A percentile compares a stretch with the other conserved stretches of the same genome.
phyloP scores from a whole-genome alignment of 2,797 vertebrate species.

The Oreochromis mossambicus region DNA sequence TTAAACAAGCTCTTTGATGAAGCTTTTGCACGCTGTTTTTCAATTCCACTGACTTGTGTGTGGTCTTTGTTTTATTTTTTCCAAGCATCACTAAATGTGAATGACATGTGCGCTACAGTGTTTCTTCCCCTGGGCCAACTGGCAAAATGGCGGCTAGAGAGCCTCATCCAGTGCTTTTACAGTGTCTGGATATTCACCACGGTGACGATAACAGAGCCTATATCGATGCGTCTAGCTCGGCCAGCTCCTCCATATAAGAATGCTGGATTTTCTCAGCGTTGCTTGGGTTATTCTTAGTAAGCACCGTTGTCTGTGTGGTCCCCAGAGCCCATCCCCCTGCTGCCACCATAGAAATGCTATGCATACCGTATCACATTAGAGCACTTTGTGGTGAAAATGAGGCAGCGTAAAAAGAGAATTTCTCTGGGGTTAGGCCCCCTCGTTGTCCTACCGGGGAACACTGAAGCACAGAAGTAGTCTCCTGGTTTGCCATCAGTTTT shows the following conservation, averaged over 20 bases:
- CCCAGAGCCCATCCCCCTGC: not conserved
- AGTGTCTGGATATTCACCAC: slow-evolving; percentile 16
- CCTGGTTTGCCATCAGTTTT: not conserved
- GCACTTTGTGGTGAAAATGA: slow-evolving; percentile 37
- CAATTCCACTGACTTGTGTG: not conserved
- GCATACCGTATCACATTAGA: slow-evolving; percentile 34
- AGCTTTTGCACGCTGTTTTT: not conserved
- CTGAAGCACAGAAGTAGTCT: not conserved
- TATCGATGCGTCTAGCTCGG: not conserved
- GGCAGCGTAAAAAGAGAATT: slow-evolving; percentile 44
- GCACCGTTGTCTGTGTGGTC: slow-evolving; percentile 13
- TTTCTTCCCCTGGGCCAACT: not conserved
- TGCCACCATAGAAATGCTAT: slow-evolving; percentile 9
- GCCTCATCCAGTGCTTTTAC: not conserved
- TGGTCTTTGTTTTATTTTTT: not conserved
- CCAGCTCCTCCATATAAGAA: not conserved
- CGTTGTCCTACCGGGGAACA: not conserved
- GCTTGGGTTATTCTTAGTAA: slow-evolving; percentile 19
- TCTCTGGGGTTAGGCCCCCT: slow-evolving; percentile 49
- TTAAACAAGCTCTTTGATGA: not conserved
- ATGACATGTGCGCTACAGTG: not conserved
- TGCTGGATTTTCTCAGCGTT: slow-evolving; percentile 1
- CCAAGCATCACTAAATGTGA: not conserved
- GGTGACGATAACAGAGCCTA: slow-evolving; percentile 11
- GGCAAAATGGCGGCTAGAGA: slow-evolving; percentile 8